These are phyloP conservation scores for Polypedilum pembai DNA, from an alignment of 1,140 invertebrate species.

Conservation along the genomic window DNA sequence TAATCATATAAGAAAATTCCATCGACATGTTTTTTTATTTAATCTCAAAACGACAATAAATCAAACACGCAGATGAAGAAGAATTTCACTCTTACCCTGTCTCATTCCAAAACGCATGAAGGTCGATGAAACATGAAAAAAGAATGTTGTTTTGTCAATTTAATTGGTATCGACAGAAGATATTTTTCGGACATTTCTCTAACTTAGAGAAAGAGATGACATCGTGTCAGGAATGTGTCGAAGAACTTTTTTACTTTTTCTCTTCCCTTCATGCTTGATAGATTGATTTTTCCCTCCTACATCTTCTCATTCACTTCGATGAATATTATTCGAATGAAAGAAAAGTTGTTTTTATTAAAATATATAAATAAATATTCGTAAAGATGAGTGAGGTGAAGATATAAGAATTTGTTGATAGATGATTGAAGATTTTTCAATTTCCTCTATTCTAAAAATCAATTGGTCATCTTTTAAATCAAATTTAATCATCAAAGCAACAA, in stretches of 20 bases:
- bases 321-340: not conserved
- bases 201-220: not conserved
- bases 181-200: no score
- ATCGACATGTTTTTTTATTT: not conserved
- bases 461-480: not conserved
- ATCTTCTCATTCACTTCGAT: not conserved
- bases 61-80: not conserved
- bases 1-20: conserved; percentile 6
- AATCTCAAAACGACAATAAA: conserved; percentile 10
- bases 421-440: conserved; percentile 22
- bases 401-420: not conserved
- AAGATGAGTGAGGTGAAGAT: not conserved
- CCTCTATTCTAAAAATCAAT: not conserved
- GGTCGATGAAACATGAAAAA: not conserved
- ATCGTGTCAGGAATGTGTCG: not conserved
- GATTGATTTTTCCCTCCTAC: not conserved
- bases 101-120: not conserved
- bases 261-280: not conserved
- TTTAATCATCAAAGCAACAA: not conserved
- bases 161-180: not conserved
- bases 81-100: not conserved
- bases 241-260: not conserved
- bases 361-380: not conserved
- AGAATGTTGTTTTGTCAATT: conserved; percentile 12
- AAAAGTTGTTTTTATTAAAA: conserved; percentile 14